Conservation (phyloP, 2,888 invertebrate genomes). For the Tuta absoluta region DNA sequence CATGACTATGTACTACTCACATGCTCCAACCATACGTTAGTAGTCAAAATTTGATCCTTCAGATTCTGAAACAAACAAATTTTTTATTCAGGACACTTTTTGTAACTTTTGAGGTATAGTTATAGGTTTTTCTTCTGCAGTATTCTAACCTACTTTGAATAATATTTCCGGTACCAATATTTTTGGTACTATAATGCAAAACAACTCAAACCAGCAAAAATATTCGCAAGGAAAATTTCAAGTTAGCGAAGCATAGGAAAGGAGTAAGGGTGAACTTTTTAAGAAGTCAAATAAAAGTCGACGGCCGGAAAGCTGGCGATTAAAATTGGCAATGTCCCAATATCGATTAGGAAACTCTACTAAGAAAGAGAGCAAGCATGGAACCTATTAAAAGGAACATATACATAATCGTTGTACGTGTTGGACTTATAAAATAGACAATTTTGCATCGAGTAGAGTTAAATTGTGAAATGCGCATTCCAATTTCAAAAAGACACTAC, state of each 20-base stretch:
- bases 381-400: not conserved
- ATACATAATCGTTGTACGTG: not conserved
- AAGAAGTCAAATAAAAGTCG: constrained; percentile 6
- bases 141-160: too few relatives aligned
- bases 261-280: not conserved
- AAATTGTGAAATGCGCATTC: too few relatives aligned
- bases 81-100: not conserved
- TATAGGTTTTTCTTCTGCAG: too few relatives aligned
- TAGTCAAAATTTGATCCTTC: constrained; percentile 96
- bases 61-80: constrained; percentile 88
- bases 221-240: not conserved
- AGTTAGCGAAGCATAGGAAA: not conserved
- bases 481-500: too few relatives aligned
- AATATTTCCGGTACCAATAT: too few relatives aligned
- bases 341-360: constrained; percentile 10
- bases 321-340: constrained; percentile 16
- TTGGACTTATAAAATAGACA: not conserved
- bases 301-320: constrained; percentile 9
- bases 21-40: constrained; percentile 97
- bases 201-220: not conserved
- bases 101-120: not conserved
- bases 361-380: not conserved
- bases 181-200: too few relatives aligned
- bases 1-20: constrained; percentile 87
- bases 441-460: too few relatives aligned